These are phyloP conservation scores for Athalia cordata DNA, from an alignment of 2,888 invertebrate species.

Conservation along the genomic window DNA sequence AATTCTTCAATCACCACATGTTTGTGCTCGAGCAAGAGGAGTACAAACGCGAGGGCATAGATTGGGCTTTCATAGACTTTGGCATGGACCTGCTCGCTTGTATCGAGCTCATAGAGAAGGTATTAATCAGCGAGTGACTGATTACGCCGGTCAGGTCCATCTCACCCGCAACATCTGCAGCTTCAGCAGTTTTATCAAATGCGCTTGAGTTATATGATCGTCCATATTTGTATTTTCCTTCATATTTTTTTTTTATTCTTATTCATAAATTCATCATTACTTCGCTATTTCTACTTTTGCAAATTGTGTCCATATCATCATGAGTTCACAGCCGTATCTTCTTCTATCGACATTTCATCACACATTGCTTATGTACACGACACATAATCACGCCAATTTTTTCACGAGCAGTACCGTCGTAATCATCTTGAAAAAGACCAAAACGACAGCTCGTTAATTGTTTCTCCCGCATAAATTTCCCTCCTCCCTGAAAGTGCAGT, in stretches of 20 bases:
- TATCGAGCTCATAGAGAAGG: constrained; percentile 88
- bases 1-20: constrained; percentile 89
- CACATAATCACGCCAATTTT: too few relatives aligned
- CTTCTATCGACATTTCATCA: too few relatives aligned
- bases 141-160: constrained; percentile 31
- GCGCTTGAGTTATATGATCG: constrained; percentile 15
- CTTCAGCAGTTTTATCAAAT: constrained; percentile 24
- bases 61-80: constrained; percentile 87
- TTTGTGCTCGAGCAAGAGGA: constrained; percentile 88
- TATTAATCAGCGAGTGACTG: constrained; percentile 68
- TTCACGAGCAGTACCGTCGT: too few relatives aligned
- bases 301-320: not conserved
- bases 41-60: constrained; percentile 84
- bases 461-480: too few relatives aligned
- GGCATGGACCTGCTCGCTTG: constrained; percentile 88
- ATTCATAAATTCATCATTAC: not conserved
- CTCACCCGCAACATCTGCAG: not conserved
- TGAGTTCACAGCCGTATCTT: too few relatives aligned
- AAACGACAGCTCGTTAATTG: too few relatives aligned
- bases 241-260: not conserved
- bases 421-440: too few relatives aligned
- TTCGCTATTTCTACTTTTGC: not conserved
- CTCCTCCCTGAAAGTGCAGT: too few relatives aligned
- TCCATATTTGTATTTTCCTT: not conserved
- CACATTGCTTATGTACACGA: too few relatives aligned